Percentiles rank a stretch among this genome's conserved stretches.
phyloP scores from a whole-genome alignment of 2,113 vertebrate species.

The Scopus umbretta region DNA sequence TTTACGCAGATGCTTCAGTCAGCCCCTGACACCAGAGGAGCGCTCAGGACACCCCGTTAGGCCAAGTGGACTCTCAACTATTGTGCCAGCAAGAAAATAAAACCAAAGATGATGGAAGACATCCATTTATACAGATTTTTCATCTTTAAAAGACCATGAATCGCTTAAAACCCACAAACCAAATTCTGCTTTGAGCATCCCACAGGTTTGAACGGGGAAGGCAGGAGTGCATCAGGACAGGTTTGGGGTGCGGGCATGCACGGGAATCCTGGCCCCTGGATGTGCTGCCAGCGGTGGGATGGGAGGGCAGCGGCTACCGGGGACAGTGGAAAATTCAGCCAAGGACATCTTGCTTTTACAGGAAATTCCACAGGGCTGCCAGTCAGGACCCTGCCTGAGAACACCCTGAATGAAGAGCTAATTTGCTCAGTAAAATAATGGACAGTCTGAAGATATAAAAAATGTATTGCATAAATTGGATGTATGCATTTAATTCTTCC shows the following conservation, averaged over 20 bases:
- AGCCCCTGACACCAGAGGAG: too few species aligned
- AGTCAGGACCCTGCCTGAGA: not conserved
- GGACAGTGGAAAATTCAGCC: not conserved
- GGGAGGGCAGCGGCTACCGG: not conserved
- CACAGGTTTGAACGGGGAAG: not conserved
- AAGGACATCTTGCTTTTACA: not conserved
- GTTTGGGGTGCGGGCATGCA: not conserved
- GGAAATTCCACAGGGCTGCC: not conserved
- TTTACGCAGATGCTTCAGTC: not conserved
- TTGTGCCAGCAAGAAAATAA: not conserved
- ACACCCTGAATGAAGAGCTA: not conserved
- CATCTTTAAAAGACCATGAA: not conserved
- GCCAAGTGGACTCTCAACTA: not conserved
- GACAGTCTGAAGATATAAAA: not conserved
- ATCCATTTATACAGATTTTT: not conserved
- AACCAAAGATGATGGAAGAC: not conserved
- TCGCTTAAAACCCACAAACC: not conserved
- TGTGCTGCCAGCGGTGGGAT: fast-evolving
- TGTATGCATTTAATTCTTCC: not conserved
- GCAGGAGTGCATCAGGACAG: fast-evolving
- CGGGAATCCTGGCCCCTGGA: not conserved
- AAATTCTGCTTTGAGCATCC: not conserved
- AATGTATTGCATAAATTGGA: not conserved
- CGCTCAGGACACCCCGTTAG: fast-evolving
- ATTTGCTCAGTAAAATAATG: not conserved